Base-by-base conservation (phyloP, 2,888 invertebrate species). In the Blera fallax region DNA sequence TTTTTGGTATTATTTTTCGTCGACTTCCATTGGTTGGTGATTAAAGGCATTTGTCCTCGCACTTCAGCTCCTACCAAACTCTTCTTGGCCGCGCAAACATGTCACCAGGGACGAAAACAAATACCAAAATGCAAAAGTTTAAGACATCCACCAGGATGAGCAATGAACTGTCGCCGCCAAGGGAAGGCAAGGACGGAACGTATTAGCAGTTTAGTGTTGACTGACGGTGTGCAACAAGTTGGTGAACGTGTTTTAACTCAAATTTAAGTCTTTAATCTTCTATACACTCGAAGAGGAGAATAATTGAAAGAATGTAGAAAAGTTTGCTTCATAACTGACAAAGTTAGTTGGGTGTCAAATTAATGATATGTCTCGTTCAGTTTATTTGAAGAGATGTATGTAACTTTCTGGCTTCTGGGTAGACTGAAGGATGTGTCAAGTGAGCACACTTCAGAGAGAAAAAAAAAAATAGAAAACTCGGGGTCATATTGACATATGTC, bases 101-200 rank as follows among this genome's bases (percentile, higher is more conserved):
- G 72, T 65, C 79, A 58, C 16, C 24, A 29, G 48, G 21, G 48
- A 72, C 32, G 29, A 72, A 48, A 72, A 56, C 64, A 64, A 64
- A 79, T 72, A 65, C 58, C 16, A 67, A 73, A n/a, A 73, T 73
- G 73, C 79, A 80, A 80, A 80, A 73, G 79, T 73, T 73, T 54
- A 50, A 65, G 65, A 40, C 58, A 73, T 58, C 72, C 72, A 8
- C 37, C 43, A 32, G 50, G 32, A 24, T 58, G 50, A 72, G 21
- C 64, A 72, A 50, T 50, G 79, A 79, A 65, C 50, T 72, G 48
- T 21, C 29, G 40, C 21, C 29, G 40, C 21, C 11, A n/a, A 29
- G 6, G 64, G 32, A 21, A 21, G n/a, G 21, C 21, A 70, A 56
- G 14, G 24, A 69, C 52, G n/a, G n/a, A 37, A 10, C n/a, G 16